Evolutionary conservation across 2,888 invertebrate genomes (phyloP), one percentile per base, ranked within the genome.

Genomic region (Icerya purchasi): DNA sequence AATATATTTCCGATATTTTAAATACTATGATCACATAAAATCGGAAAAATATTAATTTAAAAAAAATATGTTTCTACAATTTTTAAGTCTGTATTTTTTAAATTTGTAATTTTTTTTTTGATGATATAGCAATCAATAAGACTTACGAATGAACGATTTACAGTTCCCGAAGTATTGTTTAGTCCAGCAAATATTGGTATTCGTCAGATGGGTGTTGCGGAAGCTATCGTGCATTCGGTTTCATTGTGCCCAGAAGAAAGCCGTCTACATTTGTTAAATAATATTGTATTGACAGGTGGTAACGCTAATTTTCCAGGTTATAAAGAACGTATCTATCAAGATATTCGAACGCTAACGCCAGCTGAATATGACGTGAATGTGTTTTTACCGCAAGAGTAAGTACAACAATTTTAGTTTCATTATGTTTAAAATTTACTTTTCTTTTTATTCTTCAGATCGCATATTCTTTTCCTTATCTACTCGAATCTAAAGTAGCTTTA

Each of bases 121-220:
- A 20, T n/a, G n/a, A n/a, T n/a, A n/a, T 80, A 81, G 66, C 87
- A 94, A 76, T 81, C 85, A 20, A 76, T 98, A 50, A 74, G 86
- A 51, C 74, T 98, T 66, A 91, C 87, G 72, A 94, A 92, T 68
- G 98, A 98, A 73, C 74, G 97, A 55, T 96, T 98, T 70, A 78
- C 87, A 0, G 85, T 97, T 54, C 97, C 98, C 0, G 98, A 98
- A 73, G 75, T 97, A 1, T 72, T 98, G 2, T 96, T 99, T 69
- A 81, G 86, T 69, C 98, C 98, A 0, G 87, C 89, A 1, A 94
- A 97, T 70, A 84, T 97, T 50, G 94, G 92, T 0, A 86, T 98
- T 63, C 80, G 82, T 58, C 82, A 77, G 72, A 90, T 92, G 82
- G 98, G 98, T 0, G 82, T 98, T 62, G 79, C 88, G 0, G 94